phyloP scores from a whole-genome alignment of 1,140 invertebrate genomes.

The Triops longicaudatus region DNA sequence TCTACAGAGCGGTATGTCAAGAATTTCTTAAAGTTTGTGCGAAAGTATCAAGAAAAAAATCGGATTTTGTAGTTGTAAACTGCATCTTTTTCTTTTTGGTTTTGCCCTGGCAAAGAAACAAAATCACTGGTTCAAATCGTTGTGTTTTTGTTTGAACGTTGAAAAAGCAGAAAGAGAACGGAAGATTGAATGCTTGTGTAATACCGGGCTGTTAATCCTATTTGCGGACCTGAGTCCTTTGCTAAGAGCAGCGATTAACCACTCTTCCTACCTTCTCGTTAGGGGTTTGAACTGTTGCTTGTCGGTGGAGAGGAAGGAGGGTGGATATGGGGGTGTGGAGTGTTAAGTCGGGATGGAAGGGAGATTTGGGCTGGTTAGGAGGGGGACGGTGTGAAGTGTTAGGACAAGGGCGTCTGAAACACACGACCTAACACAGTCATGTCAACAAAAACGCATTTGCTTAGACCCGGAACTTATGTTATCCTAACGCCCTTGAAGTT shows the following conservation, averaged over 20 bases:
- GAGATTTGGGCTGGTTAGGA: not conserved
- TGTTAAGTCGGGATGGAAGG: not conserved
- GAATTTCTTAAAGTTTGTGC: no score
- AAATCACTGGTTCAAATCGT: no score
- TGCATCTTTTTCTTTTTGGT: no score
- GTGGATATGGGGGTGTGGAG: not conserved
- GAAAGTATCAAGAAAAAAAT: no score
- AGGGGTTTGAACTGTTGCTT: not conserved
- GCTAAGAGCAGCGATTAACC: constrained; percentile 6
- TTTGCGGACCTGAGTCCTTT: constrained; percentile 1
- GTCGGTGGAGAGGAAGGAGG: not conserved
- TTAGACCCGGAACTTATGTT: not conserved
- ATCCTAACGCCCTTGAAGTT: constrained; percentile 20
- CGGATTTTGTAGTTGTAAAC: no score
- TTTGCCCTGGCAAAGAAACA: no score
- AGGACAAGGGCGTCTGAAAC: not conserved
- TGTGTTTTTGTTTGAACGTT: no score
- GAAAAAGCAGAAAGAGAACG: no score
- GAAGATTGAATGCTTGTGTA: not conserved
- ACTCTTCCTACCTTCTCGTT: not conserved
- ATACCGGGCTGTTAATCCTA: not conserved
- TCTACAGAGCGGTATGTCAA: no score
- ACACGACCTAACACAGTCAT: not conserved
- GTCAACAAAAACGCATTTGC: constrained; percentile 15
- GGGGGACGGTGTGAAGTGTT: not conserved